These are phyloP conservation scores for Leucosticte australis DNA, from an alignment of 2,113 vertebrate species.

Conservation along the genomic window DNA sequence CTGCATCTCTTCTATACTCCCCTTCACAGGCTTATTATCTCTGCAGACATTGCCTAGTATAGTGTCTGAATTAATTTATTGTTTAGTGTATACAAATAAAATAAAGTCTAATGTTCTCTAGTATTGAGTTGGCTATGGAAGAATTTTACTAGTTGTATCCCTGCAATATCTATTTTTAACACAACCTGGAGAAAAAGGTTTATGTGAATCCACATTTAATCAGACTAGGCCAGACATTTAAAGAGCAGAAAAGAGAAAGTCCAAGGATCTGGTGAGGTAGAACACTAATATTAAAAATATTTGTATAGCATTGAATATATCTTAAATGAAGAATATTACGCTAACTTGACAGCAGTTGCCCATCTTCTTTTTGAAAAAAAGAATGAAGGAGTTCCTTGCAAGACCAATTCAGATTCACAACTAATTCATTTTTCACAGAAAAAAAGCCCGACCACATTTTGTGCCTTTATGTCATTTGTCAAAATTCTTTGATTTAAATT, in stretches of 20 bases:
- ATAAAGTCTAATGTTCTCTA: background rate
- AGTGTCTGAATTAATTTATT: background rate
- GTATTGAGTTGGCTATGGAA: background rate
- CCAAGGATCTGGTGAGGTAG: background rate
- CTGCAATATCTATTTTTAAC: background rate
- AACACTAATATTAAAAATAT: background rate
- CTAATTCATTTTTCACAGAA: background rate
- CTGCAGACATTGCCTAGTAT: background rate
- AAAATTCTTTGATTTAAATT: background rate
- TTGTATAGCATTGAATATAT: background rate
- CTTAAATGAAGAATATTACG: background rate
- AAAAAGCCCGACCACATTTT: background rate
- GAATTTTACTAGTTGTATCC: background rate
- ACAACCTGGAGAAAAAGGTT: background rate
- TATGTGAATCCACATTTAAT: background rate
- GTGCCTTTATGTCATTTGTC: background rate
- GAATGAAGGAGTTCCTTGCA: background rate
- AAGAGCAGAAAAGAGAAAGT: background rate
- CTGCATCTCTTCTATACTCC: background rate
- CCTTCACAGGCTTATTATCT: background rate
- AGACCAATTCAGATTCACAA: background rate
- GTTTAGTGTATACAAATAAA: background rate
- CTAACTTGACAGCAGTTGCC: background rate
- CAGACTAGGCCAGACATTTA: rapidly evolving
- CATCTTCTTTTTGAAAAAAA: background rate